Conservation (phyloP, 2,888 invertebrate genomes). For the Panorpa germanica region DNA sequence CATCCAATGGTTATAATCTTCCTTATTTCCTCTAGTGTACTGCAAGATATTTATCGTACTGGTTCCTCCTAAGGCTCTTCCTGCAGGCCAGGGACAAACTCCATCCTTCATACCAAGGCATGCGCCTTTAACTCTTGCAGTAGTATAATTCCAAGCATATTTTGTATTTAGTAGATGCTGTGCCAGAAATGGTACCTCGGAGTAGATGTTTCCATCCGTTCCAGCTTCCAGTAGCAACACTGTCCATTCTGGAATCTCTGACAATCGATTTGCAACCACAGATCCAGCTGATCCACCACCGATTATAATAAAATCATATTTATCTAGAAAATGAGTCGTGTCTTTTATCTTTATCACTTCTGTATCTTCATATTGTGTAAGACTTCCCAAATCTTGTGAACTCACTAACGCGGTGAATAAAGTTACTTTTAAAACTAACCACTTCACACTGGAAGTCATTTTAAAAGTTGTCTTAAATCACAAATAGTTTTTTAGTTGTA, state of each 20-base stretch:
- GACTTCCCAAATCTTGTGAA: no score
- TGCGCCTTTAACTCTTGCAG: constrained; percentile 32
- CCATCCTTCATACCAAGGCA: constrained; percentile 10
- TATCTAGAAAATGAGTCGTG: no score
- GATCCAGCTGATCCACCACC: constrained; percentile 25
- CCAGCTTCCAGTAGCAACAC: constrained; percentile 44
- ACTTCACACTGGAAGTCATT: no score
- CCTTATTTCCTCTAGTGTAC: constrained; percentile 18
- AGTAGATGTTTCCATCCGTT: constrained; percentile 47
- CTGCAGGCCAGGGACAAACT: constrained; percentile 13
- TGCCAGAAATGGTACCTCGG: constrained; percentile 47
- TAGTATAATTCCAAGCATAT: constrained; percentile 47
- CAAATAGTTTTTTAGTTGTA: no score
- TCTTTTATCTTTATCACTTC: no score
- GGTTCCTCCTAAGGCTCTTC: constrained; percentile 24
- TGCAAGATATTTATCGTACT: constrained; percentile 25
- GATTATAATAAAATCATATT: constrained; percentile 17
- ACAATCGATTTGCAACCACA: constrained; percentile 39
- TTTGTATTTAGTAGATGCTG: constrained; percentile 28
- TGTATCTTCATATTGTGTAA: no score
- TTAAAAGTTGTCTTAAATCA: no score
- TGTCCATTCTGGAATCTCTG: constrained; percentile 36
- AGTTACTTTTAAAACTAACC: no score
- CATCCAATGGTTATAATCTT: constrained; percentile 12
- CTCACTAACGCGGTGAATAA: no score